These are phyloP conservation scores for Labia minor DNA, from an alignment of 2,888 invertebrate genomes.

Conservation along the genomic window DNA sequence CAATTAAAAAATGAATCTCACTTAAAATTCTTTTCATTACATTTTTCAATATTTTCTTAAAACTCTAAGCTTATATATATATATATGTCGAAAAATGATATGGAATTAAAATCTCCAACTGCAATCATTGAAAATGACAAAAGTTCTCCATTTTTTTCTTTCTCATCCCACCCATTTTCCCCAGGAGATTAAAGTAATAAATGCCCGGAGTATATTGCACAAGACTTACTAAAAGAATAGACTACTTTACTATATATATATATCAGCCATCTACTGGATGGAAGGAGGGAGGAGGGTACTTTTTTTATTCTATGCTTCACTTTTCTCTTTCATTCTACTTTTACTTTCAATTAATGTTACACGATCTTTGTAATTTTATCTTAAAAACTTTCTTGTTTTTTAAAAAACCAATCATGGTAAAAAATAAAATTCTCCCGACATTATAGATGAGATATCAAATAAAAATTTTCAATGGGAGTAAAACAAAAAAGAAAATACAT, in stretches of 20 bases:
- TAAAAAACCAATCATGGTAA: not conserved
- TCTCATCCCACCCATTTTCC: too few species aligned
- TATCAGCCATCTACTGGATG: too few species aligned
- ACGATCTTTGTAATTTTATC: slow-evolving; percentile 2
- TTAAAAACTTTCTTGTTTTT: slow-evolving; percentile 2
- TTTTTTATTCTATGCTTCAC: too few species aligned
- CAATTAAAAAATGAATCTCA: too few species aligned
- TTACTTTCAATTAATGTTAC: slow-evolving; percentile 1
- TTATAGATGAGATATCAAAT: slow-evolving; percentile 5
- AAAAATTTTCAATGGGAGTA: not conserved
- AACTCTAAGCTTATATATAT: too few species aligned
- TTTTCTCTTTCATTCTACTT: not conserved
- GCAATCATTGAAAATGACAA: not conserved
- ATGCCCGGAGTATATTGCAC: slow-evolving; percentile 5
- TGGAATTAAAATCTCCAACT: too few species aligned
- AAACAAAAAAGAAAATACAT: not conserved
- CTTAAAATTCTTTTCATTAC: too few species aligned
- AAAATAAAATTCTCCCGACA: not conserved
- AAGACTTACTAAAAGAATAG: not conserved
- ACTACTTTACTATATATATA: too few species aligned
- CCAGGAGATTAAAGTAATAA: not conserved
- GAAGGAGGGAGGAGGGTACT: too few species aligned
- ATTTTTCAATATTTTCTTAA: too few species aligned
- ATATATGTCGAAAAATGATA: too few species aligned
- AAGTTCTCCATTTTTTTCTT: not conserved